A percentile compares a stretch with the other conserved stretches of the same genome.
These are phyloP conservation scores for Pseudococcus viburni DNA, from an alignment of 2,888 invertebrate species.

Conservation along the genomic window DNA sequence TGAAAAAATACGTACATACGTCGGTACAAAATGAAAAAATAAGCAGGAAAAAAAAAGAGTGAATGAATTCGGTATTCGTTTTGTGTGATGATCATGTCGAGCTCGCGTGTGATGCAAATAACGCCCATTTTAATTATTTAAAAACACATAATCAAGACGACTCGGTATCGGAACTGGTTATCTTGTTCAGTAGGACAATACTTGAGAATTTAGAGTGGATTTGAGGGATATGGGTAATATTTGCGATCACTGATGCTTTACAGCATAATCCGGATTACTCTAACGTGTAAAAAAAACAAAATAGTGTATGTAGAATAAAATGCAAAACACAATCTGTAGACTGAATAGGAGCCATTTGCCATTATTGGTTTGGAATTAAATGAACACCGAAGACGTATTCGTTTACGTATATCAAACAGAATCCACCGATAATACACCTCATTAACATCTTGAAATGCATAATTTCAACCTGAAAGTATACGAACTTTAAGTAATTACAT, in stretches of 20 bases:
- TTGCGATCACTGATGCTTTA: neutral
- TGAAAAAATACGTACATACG: neutral
- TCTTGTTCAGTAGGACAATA: neutral
- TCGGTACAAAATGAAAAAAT: neutral
- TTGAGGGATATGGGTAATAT: neutral
- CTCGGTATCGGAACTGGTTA: neutral
- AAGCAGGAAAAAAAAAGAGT: neutral
- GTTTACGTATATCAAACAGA: neutral
- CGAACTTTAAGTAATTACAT: neutral
- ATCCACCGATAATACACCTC: neutral
- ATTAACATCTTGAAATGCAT: neutral
- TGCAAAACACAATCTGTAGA: neutral
- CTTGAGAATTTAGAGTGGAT: neutral
- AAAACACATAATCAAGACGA: neutral
- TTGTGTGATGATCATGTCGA: neutral
- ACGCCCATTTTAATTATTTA: slow-evolving; percentile 22
- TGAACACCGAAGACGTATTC: neutral
- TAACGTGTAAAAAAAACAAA: neutral
- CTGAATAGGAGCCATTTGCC: neutral
- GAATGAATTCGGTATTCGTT: neutral
- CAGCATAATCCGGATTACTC: neutral
- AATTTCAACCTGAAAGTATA: neutral
- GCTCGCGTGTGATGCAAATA: slow-evolving; percentile 12
- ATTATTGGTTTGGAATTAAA: neutral
- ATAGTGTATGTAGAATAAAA: neutral